A percentile compares a stretch with the other conserved stretches of the same genome.
These are phyloP conservation scores for Pseudococcus viburni DNA, from an alignment of 2,888 invertebrate species.

Conservation along the genomic window DNA sequence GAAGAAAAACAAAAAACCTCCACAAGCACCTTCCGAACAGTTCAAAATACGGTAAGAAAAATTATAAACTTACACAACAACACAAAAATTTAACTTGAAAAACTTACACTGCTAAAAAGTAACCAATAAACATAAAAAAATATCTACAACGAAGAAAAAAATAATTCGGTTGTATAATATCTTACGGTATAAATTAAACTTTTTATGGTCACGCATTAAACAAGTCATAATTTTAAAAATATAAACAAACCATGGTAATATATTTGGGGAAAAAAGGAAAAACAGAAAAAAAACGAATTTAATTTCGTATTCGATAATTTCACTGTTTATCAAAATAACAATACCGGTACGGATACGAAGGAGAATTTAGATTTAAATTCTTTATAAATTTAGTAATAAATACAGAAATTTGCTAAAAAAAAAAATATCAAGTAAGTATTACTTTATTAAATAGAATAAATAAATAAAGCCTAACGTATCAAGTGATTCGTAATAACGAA, in stretches of 20 bases:
- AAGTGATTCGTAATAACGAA: conserved; percentile 21
- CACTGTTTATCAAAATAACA: conserved; percentile 2
- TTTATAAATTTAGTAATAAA: background rate
- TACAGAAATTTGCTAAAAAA: background rate
- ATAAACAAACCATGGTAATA: conserved; percentile 5
- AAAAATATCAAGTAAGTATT: conserved; percentile 1
- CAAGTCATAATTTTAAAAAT: background rate
- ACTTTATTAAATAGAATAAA: background rate
- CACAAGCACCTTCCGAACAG: background rate
- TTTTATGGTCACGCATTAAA: conserved; percentile 26
- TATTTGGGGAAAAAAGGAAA: background rate
- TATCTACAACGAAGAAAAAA: conserved; percentile 38
- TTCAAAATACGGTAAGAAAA: conserved; percentile 42
- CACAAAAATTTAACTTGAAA: conserved; percentile 32
- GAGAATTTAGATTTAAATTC: background rate
- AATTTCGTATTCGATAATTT: background rate
- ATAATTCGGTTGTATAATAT: conserved; percentile 1
- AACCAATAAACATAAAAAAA: conserved; percentile 32
- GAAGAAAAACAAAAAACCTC: background rate
- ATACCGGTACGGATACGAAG: background rate
- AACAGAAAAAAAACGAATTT: background rate
- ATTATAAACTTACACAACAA: conserved; percentile 15
- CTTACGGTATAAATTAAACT: conserved; percentile 21
- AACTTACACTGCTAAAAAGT: conserved; percentile 10
- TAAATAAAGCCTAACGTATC: background rate